Base-by-base conservation (phyloP, 1,140 invertebrate genomes). In the Caenorhabditis latens region DNA sequence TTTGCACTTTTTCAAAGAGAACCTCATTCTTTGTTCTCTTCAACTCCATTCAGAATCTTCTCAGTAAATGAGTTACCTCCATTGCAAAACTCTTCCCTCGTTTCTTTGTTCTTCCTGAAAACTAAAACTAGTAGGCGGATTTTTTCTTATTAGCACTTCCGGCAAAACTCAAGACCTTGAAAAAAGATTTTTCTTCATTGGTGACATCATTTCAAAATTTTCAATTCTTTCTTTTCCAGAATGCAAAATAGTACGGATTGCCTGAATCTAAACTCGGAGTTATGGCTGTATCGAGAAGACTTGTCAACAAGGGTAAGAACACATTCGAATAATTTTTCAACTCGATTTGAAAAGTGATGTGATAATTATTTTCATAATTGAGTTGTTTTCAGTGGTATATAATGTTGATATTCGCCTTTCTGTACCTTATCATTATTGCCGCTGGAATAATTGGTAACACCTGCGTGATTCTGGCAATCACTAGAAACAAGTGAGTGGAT, bases 401-500 rank as follows among this genome's bases (percentile, higher is more conserved):
- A 57, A 89, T 89, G 84, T 57, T 82, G 8, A 43, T 89, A 6
- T 89, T 89, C 63, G 88, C 84, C 7, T 71, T 89, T 21, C 58
- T 89, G 46, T 90, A 90, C 50, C 53, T 67, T 48, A 87, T 88
- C 13, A 89, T 90, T 14, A 90, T 90, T 57, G 71, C 88, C 16
- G 82, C 55, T 24, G 89, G 88, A 11, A 83, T 90, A 24, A 87
- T 89, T 43, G 89, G 89, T 43, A 90, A 90, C 88, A 79, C 83
- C 11, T 90, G 85, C 61, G 89, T 90, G 9, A 87, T 90, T 50
- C 83, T 89, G 57, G 88, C 89, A n/a, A 89, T 90, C 19, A 84
- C 88, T 6, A 89, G 88, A 61, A 90, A 88, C 75, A 89, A 91
- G 89, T 89, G 57, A 88, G 89, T 87, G 40, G 2, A 32, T 32